Base-by-base conservation (phyloP, 1,140 invertebrate genomes). In the Apocrypta bakeri region DNA sequence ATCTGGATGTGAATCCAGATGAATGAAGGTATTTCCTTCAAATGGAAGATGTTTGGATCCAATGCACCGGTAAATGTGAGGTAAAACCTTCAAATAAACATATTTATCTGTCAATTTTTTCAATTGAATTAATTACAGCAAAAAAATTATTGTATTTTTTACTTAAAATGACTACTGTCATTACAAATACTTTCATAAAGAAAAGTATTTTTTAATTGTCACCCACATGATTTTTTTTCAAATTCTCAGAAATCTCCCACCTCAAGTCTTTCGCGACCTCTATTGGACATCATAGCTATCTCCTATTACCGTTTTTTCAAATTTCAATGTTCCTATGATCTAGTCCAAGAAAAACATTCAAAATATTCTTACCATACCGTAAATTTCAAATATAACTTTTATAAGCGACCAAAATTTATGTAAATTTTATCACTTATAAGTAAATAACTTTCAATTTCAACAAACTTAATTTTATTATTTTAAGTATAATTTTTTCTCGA, bases 1-100 rank as follows among this genome's bases (percentile, higher is more conserved):
- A 88, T 98, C 97, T 4, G 97, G 97, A 93, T 98, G 97, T 0
- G 97, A 97, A 90, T 98, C 98, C 73, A 98, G 95, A 90, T 98
- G 98, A 66, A 98, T 91, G 42, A 98, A 92, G 1, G 94, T 94
- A 80, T 95, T 95, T 48, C 94, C 94, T 88, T 95, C 92, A 33
- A 98, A 91, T 0, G 96, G 96, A 74, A 98, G 92, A 89, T 96
- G 95, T 87, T 96, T 97, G 0, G 96, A 95, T 63, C 96, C 97
- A 81, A 98, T 95, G 82, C 94, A 95, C 9, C 96, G 93, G 88
- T 98, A 97, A 80, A 98, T 96, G 89, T 94, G 95, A 75, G 94
- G 94, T 82, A 97, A 86, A 8, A 85, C 89, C 90, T 90, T 63
- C 11, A 73, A 69, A n/a, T 86, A 83, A 77, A 74, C n/a, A 81